These are phyloP conservation scores for Sterna hirundo DNA, from an alignment of 2,113 vertebrate species.

Conservation along the genomic window DNA sequence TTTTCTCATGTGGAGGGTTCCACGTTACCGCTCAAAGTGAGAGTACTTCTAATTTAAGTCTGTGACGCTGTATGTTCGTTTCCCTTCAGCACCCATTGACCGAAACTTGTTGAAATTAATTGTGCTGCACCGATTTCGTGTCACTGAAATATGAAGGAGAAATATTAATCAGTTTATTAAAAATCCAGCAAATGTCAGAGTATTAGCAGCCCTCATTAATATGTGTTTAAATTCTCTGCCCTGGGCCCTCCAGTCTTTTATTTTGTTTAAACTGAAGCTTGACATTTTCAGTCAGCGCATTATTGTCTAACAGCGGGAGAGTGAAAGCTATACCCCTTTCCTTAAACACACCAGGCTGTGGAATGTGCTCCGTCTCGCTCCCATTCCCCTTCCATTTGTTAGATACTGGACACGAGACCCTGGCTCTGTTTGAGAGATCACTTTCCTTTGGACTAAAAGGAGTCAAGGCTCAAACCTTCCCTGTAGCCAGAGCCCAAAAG, in stretches of 20 bases:
- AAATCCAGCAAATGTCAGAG: conserved; percentile 57
- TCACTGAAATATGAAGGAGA: conserved; percentile 55
- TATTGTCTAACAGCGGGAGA: conserved; percentile 70
- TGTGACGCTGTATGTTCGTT: background rate
- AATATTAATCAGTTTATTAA: conserved; percentile 70
- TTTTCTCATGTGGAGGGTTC: background rate
- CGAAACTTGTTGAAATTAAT: conserved; percentile 57
- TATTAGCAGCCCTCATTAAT: conserved; percentile 67
- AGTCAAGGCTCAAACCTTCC: background rate
- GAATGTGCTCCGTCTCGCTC: conserved; percentile 63
- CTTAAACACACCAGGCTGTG: conserved; percentile 69
- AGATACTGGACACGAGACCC: background rate
- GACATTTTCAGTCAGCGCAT: conserved; percentile 73
- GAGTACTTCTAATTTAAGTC: background rate
- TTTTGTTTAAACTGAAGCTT: conserved; percentile 74
- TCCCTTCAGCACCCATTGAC: conserved; percentile 14
- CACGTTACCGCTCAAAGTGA: background rate
- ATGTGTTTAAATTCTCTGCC: conserved; percentile 67
- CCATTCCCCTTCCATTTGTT: conserved; percentile 49
- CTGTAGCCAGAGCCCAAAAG: background rate
- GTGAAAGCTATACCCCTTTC: conserved; percentile 65
- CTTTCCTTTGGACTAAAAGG: background rate
- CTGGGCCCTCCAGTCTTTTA: conserved; percentile 54
- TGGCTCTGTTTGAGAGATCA: background rate
- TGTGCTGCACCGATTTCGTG: conserved; percentile 26